These are phyloP conservation scores for Epicauta chinensis DNA, from an alignment of 1,140 invertebrate genomes.

Conservation along the genomic window DNA sequence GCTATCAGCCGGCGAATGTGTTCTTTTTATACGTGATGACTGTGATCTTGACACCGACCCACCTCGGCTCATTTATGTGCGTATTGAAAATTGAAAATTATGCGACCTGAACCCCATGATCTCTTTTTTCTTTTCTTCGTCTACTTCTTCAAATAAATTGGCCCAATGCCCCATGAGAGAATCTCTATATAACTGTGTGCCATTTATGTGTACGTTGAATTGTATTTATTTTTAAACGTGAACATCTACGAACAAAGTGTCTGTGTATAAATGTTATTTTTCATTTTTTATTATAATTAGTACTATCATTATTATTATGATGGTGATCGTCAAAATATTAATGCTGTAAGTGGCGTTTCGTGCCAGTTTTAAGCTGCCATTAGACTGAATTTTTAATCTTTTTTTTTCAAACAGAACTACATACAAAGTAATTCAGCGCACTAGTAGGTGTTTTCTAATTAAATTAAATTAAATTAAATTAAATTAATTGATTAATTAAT, in stretches of 20 bases:
- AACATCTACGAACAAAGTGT: neutral
- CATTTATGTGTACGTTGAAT: constrained; percentile 3
- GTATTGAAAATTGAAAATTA: constrained; percentile 32
- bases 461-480: constrained; percentile 5
- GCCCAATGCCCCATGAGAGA: neutral
- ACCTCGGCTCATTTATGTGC: constrained; percentile 39
- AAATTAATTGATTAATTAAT: constrained; percentile 20
- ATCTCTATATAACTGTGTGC: constrained; percentile 15
- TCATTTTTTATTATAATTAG: neutral
- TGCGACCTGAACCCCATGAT: constrained; percentile 28
- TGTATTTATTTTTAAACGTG: neutral
- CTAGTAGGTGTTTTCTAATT: too few relatives aligned
- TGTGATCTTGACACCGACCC: constrained; percentile 39
- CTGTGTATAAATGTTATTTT: neutral
- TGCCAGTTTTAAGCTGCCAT: constrained; percentile 19
- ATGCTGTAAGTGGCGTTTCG: constrained; percentile 12
- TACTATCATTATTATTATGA: neutral
- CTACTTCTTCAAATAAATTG: neutral
- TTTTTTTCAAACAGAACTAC: constrained; percentile 2
- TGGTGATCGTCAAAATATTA: neutral
- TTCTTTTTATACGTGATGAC: constrained; percentile 43
- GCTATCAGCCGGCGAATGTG: constrained; percentile 40
- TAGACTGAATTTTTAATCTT: constrained; percentile 17
- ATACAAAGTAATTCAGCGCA: too few relatives aligned
- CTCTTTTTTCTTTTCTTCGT: constrained; percentile 13